Conservation (phyloP, 2,113 vertebrate species). For the Egretta garzetta region DNA sequence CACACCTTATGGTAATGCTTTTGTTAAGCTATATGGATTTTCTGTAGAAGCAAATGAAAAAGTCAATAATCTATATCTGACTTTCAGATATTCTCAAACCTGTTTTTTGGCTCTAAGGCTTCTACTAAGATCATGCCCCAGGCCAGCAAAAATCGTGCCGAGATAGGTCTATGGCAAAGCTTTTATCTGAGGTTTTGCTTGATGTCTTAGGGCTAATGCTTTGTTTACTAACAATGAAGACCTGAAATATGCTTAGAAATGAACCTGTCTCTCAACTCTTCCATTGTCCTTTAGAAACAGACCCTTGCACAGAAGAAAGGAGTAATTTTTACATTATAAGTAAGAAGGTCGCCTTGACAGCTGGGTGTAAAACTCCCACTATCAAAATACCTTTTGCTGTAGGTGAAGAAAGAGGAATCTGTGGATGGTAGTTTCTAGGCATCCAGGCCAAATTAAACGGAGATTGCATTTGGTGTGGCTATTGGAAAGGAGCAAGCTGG, state of each 20-base stretch:
- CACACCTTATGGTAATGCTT: neutral
- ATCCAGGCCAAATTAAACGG: neutral
- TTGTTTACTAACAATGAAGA: neutral
- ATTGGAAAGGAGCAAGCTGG: neutral
- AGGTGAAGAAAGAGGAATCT: neutral
- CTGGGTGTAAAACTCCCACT: neutral
- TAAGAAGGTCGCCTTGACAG: neutral
- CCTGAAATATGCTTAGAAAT: neutral
- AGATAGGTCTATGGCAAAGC: neutral
- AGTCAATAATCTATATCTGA: neutral
- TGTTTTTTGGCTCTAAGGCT: neutral
- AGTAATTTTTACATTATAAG: neutral
- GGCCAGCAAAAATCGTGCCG: neutral
- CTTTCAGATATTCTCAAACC: neutral
- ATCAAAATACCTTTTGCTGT: neutral
- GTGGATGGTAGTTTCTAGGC: neutral
- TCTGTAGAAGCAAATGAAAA: neutral
- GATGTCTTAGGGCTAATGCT: neutral
- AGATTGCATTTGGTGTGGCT: neutral
- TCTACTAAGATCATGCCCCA: neutral
- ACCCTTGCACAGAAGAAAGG: neutral
- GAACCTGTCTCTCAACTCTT: neutral
- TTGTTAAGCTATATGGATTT: neutral
- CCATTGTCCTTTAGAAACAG: neutral
- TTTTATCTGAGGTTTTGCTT: neutral